These are phyloP conservation scores for Nasonia oneida DNA, from an alignment of 2,888 invertebrate species.

Conservation along the genomic window DNA sequence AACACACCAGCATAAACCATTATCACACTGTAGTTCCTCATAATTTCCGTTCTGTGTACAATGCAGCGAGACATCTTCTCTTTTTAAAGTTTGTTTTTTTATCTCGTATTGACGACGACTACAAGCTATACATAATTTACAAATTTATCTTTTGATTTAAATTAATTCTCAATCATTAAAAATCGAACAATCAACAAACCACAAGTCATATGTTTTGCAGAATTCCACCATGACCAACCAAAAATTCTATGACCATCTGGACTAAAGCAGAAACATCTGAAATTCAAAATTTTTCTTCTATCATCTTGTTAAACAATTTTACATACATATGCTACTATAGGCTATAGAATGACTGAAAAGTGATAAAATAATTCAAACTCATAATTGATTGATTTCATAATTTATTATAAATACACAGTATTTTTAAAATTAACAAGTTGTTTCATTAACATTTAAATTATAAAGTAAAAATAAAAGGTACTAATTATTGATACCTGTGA, in stretches of 20 bases:
- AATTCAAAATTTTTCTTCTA: slow-evolving; percentile 42
- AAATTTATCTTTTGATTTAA: not conserved
- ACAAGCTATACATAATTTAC: slow-evolving; percentile 80
- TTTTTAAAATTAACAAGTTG: slow-evolving; percentile 13
- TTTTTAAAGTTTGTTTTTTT: slow-evolving; percentile 72
- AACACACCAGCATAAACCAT: slow-evolving; percentile 86
- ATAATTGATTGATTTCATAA: not conserved
- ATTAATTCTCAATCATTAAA: not conserved
- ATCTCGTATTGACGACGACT: slow-evolving; percentile 82
- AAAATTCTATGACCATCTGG: slow-evolving; percentile 83
- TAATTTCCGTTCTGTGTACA: slow-evolving; percentile 85
- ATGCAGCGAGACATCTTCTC: slow-evolving; percentile 82
- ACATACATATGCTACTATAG: not conserved
- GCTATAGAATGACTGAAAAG: not conserved
- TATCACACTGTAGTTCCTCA: slow-evolving; percentile 85
- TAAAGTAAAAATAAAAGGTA: not conserved
- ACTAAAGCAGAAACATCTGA: slow-evolving; percentile 85
- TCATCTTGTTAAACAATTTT: not conserved
- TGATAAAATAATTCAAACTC: not conserved
- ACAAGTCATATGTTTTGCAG: slow-evolving; percentile 84
- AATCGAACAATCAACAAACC: slow-evolving; percentile 78
- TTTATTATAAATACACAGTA: slow-evolving; percentile 46
- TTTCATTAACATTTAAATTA: not conserved
- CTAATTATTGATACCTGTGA: not conserved
- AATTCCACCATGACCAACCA: slow-evolving; percentile 83